Evolutionary conservation across 2,888 invertebrate genomes (phyloP).

Genomic region (Apoda limacodes): DNA sequence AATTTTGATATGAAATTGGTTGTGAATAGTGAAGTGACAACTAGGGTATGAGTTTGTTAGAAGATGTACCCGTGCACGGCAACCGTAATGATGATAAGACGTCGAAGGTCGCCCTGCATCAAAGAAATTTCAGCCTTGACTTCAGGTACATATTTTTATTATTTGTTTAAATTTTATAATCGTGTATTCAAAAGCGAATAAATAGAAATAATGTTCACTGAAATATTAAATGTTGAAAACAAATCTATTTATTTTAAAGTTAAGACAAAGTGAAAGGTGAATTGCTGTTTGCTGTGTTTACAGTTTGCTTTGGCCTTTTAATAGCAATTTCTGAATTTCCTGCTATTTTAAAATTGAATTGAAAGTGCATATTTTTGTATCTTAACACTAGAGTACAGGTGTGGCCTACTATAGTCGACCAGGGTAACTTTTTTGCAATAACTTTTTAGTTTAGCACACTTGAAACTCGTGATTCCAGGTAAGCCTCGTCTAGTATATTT

Average conservation of each 20-base stretch:
- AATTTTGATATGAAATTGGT: too few relatives aligned
- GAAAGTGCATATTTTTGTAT: too few relatives aligned
- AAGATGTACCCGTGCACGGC: conserved; percentile 66
- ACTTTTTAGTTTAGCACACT: conserved; percentile 9
- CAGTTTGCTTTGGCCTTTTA: too few relatives aligned
- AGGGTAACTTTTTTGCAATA: conserved; percentile 9
- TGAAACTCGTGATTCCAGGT: conserved; percentile 2
- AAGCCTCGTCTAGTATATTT: conserved; percentile 5
- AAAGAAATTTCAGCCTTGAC: conserved; percentile 90
- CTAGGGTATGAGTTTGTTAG: conserved; percentile 62
- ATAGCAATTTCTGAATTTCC: too few relatives aligned
- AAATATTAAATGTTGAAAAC: too few relatives aligned
- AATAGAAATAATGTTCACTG: too few relatives aligned
- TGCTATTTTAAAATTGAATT: too few relatives aligned
- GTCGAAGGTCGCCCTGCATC: conserved; percentile 71
- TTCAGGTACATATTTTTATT: conserved; percentile 82
- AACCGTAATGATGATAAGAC: conserved; percentile 49
- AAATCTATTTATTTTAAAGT: too few relatives aligned
- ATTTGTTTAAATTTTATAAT: conserved; percentile 1
- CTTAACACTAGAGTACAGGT: conserved; percentile 11
- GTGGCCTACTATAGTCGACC: conserved; percentile 10
- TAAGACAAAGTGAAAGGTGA: too few relatives aligned
- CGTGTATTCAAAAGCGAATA: too few relatives aligned
- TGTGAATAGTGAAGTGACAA: too few relatives aligned
- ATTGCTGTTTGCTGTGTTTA: too few relatives aligned